phyloP scores from a whole-genome alignment of 1,140 invertebrate species.

The Dufourea novaeangliae region DNA sequence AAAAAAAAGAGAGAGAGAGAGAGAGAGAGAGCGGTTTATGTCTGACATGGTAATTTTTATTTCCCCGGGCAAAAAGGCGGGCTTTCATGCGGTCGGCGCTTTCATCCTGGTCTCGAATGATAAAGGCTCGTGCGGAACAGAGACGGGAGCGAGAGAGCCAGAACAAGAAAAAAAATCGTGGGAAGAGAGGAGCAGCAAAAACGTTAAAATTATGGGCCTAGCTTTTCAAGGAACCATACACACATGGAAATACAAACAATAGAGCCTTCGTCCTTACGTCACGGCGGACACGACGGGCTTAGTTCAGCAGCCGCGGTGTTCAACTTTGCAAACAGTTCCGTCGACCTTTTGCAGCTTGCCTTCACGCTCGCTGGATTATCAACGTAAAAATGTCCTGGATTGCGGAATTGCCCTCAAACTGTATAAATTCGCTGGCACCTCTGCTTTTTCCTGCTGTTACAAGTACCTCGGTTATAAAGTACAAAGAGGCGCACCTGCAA shows the following conservation, averaged over 20 bases:
- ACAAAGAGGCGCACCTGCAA: not conserved
- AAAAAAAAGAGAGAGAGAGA: constrained; percentile 20
- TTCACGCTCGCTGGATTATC: constrained; percentile 18
- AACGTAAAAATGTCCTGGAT: constrained; percentile 32
- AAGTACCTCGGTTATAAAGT: not conserved
- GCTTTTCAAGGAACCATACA: constrained; percentile 65
- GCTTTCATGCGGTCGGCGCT: constrained; percentile 68
- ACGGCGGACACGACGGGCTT: constrained; percentile 14
- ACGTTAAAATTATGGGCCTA: constrained; percentile 66
- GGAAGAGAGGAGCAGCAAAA: constrained; percentile 45
- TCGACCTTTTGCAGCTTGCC: constrained; percentile 17
- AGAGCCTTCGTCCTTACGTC: constrained; percentile 53
- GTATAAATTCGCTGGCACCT: constrained; percentile 19
- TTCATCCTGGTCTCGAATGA: constrained; percentile 68
- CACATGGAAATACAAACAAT: constrained; percentile 64
- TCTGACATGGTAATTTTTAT: constrained; percentile 71
- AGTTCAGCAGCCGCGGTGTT: constrained; percentile 18
- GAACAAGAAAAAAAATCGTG: not conserved
- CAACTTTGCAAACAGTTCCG: constrained; percentile 37
- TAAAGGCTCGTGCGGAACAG: constrained; percentile 54
- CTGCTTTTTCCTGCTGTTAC: not conserved
- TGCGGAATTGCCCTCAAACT: constrained; percentile 12
- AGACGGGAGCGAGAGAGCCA: not conserved
- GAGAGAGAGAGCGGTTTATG: constrained; percentile 59
- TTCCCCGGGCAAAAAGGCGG: constrained; percentile 66